Evolutionary conservation across 1,140 invertebrate genomes (phyloP).

Genomic region (Meloidogyne chitwoodi): DNA sequence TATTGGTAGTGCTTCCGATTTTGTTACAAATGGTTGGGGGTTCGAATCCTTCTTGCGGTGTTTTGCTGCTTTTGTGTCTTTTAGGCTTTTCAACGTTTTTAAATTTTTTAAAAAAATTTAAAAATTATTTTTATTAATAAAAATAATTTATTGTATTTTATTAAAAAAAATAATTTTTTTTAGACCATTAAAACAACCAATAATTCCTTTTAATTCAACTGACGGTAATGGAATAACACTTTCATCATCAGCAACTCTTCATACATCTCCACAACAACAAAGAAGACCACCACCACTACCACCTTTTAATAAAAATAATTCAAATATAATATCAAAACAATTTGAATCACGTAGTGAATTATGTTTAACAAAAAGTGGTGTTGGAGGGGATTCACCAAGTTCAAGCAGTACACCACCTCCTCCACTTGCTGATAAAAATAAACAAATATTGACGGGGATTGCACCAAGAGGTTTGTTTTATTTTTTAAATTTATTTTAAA

Average conservation of each 20-base stretch:
- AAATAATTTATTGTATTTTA: too few relatives aligned
- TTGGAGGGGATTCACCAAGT: not conserved
- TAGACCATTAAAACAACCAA: constrained; percentile 12
- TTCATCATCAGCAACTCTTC: not conserved
- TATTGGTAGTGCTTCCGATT: too few relatives aligned
- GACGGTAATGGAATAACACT: not conserved
- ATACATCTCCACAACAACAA: not conserved
- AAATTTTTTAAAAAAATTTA: too few relatives aligned
- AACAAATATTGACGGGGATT: not conserved
- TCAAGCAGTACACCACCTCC: not conserved
- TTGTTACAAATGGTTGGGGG: too few relatives aligned
- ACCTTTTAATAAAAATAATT: not conserved
- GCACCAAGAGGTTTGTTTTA: not conserved
- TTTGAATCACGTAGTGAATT: not conserved
- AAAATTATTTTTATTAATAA: too few relatives aligned
- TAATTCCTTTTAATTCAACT: not conserved
- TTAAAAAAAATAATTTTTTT: too few relatives aligned
- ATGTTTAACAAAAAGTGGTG: not conserved
- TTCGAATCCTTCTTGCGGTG: too few relatives aligned
- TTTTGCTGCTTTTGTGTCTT: too few relatives aligned
- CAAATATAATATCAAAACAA: not conserved
- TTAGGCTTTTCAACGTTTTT: too few relatives aligned
- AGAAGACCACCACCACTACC: too few relatives aligned
- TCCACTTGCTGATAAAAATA: not conserved
- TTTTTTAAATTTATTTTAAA: too few relatives aligned